Evolutionary conservation across 2,888 invertebrate species (phyloP), one percentile per base, ranked within the genome.

Genomic region (Nomada ferruginata): DNA sequence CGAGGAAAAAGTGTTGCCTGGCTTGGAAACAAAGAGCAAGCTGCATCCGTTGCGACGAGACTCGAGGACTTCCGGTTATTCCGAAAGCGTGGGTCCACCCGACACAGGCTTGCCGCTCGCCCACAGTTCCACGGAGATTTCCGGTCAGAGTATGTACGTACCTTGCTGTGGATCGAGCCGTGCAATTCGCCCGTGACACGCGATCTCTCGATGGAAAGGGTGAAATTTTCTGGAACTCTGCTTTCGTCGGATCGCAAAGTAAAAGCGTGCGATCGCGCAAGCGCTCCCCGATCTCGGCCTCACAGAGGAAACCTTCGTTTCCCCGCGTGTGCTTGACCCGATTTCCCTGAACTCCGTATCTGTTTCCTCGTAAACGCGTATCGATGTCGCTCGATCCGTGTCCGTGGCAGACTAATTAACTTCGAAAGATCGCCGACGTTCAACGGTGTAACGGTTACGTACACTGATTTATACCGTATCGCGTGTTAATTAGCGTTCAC

Each of bases 41-140:
- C 71, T 61, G 60, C 65, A 59, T 66, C 65, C 42, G 63, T 52
- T 63, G 42, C 23, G n/a, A 13, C 23, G 63, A 61, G 61, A 52
- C 29, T 26, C 47, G 57, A 63, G 75, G 42, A 23, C 63, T 69
- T 80, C 81, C 81, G 79, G 73, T 74, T 81, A 42, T 73, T 57
- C 70, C 65, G 73, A 73, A 74, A 81, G 81, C n/a, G 73, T 68
- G 73, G 79, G 50, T 52, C 47, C 73, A 74, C 69, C 26, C 53
- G 59, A 60, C 36, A 18, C 50, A 44, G 52, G 44, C 70, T 29
- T n/a, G 1, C n/a, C 59, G 29, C 13, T 44, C 23, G 36, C 44
- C 11, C 36, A 15, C n/a, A 36, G 68, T 53, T 15, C n/a, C 70
- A n/a, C 4, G 15, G n/a, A 68, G 81, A 68, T 76, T 79, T 80